Conservation (phyloP, 2,888 invertebrate species). For the Acrocera orbiculus region DNA sequence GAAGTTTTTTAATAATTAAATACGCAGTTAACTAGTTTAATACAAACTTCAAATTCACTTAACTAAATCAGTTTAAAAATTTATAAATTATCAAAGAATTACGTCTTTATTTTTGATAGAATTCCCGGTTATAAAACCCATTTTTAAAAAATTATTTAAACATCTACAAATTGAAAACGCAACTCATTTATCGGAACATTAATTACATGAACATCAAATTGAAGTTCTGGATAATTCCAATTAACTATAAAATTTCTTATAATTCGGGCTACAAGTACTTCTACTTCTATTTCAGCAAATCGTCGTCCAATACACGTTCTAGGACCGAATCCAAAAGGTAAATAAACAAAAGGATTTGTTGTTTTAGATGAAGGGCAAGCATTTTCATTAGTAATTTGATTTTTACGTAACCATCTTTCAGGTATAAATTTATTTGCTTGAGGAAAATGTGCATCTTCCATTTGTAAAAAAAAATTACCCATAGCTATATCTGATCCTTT, state of each 20-base stretch:
- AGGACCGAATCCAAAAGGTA: conserved; percentile 55
- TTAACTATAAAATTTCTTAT: conserved; percentile 23
- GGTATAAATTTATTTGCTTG: conserved; percentile 47
- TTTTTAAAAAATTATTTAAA: conserved; percentile 8
- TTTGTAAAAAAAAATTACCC: conserved; percentile 43
- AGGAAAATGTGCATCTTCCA: conserved; percentile 44
- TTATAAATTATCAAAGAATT: too few relatives aligned
- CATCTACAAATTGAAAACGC: conserved; percentile 22
- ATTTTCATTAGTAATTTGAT: conserved; percentile 3
- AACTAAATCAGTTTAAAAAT: too few relatives aligned
- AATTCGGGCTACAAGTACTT: conserved; percentile 33
- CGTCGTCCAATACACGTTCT: conserved; percentile 53
- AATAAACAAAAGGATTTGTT: conserved; percentile 21
- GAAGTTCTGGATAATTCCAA: conserved; percentile 18
- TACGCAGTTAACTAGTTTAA: too few relatives aligned
- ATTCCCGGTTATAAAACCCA: too few relatives aligned
- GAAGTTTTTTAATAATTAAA: too few relatives aligned
- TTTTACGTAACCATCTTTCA: conserved; percentile 48
- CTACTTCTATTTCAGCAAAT: conserved; percentile 56
- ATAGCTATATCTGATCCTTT: conserved; percentile 52
- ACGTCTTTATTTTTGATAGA: too few relatives aligned
- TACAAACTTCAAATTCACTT: too few relatives aligned
- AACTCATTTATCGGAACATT: conserved; percentile 25
- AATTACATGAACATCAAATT: conserved; percentile 22
- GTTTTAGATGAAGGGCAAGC: conserved; percentile 10